A percentile compares a stretch with the other conserved stretches of the same genome.
phyloP scores from a whole-genome alignment of 2,888 invertebrate genomes.

The Sesia bembeciformis region DNA sequence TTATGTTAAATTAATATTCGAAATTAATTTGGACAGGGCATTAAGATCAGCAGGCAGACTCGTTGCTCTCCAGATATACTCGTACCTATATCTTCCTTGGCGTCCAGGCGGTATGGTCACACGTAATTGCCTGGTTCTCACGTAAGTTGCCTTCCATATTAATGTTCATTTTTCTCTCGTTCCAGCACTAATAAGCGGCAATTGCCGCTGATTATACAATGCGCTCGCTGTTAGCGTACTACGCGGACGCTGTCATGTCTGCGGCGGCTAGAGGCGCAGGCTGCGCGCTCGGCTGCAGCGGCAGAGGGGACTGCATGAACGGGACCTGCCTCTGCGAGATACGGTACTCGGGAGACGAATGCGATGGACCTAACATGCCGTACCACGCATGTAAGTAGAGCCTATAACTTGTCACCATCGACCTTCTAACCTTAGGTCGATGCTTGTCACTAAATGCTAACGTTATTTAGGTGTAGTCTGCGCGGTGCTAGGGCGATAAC shows the following conservation, averaged over 20 bases:
- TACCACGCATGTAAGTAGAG: constrained; percentile 72
- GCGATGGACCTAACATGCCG: constrained; percentile 82
- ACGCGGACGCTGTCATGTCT: constrained; percentile 61
- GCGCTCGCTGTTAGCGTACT: constrained; percentile 65
- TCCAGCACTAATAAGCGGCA: constrained; percentile 39
- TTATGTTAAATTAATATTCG: too few relatives aligned
- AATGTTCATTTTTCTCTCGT: constrained; percentile 4
- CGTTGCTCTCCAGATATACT: too few relatives aligned
- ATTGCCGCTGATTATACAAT: constrained; percentile 49
- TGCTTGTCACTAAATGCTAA: too few relatives aligned
- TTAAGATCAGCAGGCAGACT: too few relatives aligned
- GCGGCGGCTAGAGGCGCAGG: constrained; percentile 61
- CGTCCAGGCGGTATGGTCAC: too few relatives aligned
- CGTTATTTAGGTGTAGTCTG: constrained; percentile 10
- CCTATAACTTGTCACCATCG: too few relatives aligned
- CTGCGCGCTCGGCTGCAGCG: constrained; percentile 87
- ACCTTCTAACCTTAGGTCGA: too few relatives aligned
- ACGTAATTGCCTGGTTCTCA: too few relatives aligned
- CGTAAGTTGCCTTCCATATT: too few relatives aligned
- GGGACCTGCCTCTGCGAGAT: constrained; percentile 95
- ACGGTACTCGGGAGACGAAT: constrained; percentile 86
- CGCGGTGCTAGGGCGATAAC: constrained; percentile 61
- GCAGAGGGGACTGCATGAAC: constrained; percentile 92
- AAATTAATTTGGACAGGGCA: too few relatives aligned
- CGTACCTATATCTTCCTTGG: too few relatives aligned